These are phyloP conservation scores for Scaptomyza reducta DNA, from an alignment of 2,888 invertebrate genomes.

Conservation along the genomic window DNA sequence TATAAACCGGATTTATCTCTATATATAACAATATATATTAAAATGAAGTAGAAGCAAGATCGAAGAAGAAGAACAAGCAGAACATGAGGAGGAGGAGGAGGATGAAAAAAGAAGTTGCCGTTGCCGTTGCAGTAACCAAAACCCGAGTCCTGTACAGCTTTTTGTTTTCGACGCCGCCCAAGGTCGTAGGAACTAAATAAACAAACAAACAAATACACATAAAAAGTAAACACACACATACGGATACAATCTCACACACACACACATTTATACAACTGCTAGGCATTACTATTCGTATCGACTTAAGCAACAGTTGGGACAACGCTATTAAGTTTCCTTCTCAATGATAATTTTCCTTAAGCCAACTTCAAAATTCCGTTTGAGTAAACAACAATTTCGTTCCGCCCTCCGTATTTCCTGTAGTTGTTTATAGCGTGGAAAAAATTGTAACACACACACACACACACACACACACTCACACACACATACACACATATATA, in stretches of 20 bases:
- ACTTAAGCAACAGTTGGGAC: constrained; percentile 61
- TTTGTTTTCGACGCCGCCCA: constrained; percentile 46
- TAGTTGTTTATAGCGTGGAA: constrained; percentile 9
- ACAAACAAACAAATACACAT: constrained; percentile 6
- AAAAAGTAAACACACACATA: constrained; percentile 26
- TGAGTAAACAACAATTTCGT: constrained; percentile 30
- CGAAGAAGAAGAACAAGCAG: not conserved
- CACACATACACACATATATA: not conserved
- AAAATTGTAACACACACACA: constrained; percentile 43
- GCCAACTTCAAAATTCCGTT: constrained; percentile 22
- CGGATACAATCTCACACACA: constrained; percentile 1
- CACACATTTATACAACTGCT: constrained; percentile 39
- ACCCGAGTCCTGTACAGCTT: constrained; percentile 29
- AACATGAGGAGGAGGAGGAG: not conserved
- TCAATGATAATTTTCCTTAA: constrained; percentile 18
- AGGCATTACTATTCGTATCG: constrained; percentile 56
- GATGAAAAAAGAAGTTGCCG: constrained; percentile 4
- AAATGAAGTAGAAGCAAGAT: no score
- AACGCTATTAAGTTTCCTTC: constrained; percentile 42
- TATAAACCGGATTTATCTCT: not conserved
- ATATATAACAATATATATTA: not conserved
- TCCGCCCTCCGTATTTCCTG: constrained; percentile 9
- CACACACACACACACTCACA: not conserved
- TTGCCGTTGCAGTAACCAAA: constrained; percentile 30
- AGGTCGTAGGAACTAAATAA: constrained; percentile 50